Evolutionary conservation across 2,113 vertebrate species (phyloP).

Genomic region (Pelusios castaneus): DNA sequence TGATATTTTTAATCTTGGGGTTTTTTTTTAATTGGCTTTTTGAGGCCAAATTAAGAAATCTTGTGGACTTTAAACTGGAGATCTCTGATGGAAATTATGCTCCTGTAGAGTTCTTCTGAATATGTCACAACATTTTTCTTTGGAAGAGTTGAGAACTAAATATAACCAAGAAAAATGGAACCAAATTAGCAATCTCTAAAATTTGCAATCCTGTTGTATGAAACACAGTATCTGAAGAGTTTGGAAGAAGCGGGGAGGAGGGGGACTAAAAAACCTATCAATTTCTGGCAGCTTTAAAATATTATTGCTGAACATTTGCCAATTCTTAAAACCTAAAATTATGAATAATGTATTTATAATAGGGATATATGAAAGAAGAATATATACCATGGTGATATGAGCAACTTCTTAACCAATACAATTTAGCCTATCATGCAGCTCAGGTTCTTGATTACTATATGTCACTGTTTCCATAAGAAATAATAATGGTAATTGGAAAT

Average conservation of each 20-base stretch:
- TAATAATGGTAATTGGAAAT: neutral
- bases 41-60: neutral
- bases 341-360: neutral
- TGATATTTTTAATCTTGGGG: constrained; percentile 29
- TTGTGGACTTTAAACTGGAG: neutral
- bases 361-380: neutral
- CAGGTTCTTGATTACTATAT: neutral
- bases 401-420: neutral
- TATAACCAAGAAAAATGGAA: neutral
- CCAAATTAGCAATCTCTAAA: neutral
- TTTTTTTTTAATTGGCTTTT: neutral
- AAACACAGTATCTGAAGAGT: neutral
- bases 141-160: neutral
- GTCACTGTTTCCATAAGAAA: neutral
- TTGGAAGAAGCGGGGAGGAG: too few species aligned
- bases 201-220: neutral
- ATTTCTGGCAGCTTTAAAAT: neutral
- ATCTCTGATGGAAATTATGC: neutral
- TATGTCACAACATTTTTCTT: neutral
- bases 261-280: neutral
- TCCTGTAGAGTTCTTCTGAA: too few species aligned
- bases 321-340: neutral
- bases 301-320: neutral
- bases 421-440: neutral
- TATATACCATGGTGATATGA: neutral